Evolutionary conservation across 2,888 invertebrate genomes (phyloP), one percentile per base, ranked within the genome.

Genomic region (Cryptus armator): DNA sequence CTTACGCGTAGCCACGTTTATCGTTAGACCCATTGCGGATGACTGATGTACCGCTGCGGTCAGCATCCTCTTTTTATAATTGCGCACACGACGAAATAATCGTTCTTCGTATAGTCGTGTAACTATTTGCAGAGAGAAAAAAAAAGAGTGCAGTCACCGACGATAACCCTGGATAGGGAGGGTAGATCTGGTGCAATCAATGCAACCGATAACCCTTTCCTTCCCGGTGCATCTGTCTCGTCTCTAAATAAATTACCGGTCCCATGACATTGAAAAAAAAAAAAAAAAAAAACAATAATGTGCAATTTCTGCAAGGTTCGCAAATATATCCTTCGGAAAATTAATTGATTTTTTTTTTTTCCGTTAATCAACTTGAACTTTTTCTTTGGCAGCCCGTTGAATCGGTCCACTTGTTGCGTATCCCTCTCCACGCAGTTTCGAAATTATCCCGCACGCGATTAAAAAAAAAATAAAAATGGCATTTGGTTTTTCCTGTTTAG

Each of bases 1-100:
- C 91, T 91, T 88, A 91, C 90, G 90, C 86, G 86, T 87, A 77
- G 89, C 87, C 88, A 87, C 85, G 83, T 89, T 90, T 87, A 85
- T 89, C 84, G 88, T 83, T 84, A 83, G 88, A 83, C 87, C 80
- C 92, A 90, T 90, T 81, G 82, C 85, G 87, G 85, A 87, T 88
- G 84, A 92, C 93, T 93, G 90, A 86, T 90, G 77, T 78, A 77
- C 71, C 76, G 70, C 68, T 43, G 53, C 59, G 78, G 82, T 24
- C 29, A 74, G 78, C 66, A 84, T 87, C 87, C 85, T 82, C 89
- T 89, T 92, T 93, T 92, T 93, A 93, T 93, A 92, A 89, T 86
- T 87, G 87, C 86, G 87, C 89, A 88, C 37, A 37, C 37, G 37
- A 7, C 84, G 74, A 67, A 85, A 85, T 86, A 10, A 72, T 76